Evolutionary conservation across 2,797 vertebrate genomes (phyloP).

Genomic region (Acanthornis magna): DNA sequence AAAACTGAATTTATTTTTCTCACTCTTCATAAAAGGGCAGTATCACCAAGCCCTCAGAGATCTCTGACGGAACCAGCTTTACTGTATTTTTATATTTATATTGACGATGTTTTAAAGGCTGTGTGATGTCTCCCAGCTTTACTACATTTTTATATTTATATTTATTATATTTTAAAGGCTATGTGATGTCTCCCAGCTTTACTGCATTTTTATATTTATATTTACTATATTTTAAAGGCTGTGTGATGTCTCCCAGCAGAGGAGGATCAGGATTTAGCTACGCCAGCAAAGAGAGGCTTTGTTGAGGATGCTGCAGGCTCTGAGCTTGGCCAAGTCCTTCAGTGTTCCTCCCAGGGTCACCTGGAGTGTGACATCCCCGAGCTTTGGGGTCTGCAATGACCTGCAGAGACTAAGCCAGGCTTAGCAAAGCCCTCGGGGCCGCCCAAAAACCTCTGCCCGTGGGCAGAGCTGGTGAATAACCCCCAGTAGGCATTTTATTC

Average conservation of each 20-base stretch:
- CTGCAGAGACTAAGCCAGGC: not conserved
- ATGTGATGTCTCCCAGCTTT: not conserved
- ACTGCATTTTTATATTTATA: too few species aligned
- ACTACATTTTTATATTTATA: not conserved
- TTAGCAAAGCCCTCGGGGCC: not conserved
- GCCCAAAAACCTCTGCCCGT: not conserved
- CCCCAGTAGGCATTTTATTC: not conserved
- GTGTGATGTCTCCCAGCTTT: not conserved
- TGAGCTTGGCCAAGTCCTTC: not conserved
- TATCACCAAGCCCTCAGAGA: not conserved
- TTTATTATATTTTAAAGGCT: not conserved
- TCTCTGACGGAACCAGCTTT: not conserved
- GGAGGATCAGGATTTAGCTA: not conserved
- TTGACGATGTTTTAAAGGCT: not conserved
- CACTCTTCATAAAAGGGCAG: fast-evolving
- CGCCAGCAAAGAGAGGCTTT: not conserved
- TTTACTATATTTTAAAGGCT: not conserved
- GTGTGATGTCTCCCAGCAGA: not conserved
- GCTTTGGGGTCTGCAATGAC: not conserved
- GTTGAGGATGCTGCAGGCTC: not conserved
- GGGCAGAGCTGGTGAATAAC: not conserved
- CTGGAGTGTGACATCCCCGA: not conserved
- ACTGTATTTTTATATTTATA: too few species aligned
- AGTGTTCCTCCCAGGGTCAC: not conserved
- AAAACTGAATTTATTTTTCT: not conserved